Conservation (phyloP, 2,888 invertebrate genomes). For the Polylopha cassiicola region DNA sequence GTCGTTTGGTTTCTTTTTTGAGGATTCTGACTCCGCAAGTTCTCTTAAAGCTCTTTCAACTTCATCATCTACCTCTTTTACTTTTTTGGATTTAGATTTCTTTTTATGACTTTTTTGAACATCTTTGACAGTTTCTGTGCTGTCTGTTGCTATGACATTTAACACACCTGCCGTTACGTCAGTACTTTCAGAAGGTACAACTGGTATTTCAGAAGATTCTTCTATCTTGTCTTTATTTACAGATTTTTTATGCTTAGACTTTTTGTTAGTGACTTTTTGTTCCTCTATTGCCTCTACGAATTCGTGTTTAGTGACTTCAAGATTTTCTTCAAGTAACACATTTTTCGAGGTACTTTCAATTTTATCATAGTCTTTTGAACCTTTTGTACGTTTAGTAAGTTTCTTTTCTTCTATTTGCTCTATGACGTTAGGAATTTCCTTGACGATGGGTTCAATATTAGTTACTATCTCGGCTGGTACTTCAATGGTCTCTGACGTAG, state of each 20-base stretch:
- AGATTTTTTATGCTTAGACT: constrained; percentile 10
- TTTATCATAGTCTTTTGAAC: constrained; percentile 3
- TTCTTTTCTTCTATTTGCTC: constrained; percentile 38
- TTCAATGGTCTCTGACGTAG: constrained; percentile 21
- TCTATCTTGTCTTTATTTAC: constrained; percentile 7
- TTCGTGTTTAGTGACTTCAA: not conserved
- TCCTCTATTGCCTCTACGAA: not conserved
- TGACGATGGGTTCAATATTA: constrained; percentile 29
- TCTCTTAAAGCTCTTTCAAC: constrained; percentile 49
- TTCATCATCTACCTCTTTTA: constrained; percentile 43
- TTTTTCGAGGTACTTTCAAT: too few relatives aligned
- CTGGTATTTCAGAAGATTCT: constrained; percentile 15
- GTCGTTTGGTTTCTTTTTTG: constrained; percentile 42
- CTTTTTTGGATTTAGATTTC: constrained; percentile 49
- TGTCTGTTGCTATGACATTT: not conserved
- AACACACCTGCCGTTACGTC: not conserved
- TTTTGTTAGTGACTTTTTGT: constrained; percentile 1
- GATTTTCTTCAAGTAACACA: not conserved
- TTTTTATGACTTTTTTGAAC: constrained; percentile 45
- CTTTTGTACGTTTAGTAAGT: constrained; percentile 24
- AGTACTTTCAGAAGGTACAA: too few relatives aligned
- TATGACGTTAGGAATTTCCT: constrained; percentile 31
- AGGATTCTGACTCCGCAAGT: constrained; percentile 38
- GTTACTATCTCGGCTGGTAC: constrained; percentile 25
- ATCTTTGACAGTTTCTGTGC: constrained; percentile 24